Base-by-base conservation (phyloP, 2,113 vertebrate genomes). In the Tautogolabrus adspersus region DNA sequence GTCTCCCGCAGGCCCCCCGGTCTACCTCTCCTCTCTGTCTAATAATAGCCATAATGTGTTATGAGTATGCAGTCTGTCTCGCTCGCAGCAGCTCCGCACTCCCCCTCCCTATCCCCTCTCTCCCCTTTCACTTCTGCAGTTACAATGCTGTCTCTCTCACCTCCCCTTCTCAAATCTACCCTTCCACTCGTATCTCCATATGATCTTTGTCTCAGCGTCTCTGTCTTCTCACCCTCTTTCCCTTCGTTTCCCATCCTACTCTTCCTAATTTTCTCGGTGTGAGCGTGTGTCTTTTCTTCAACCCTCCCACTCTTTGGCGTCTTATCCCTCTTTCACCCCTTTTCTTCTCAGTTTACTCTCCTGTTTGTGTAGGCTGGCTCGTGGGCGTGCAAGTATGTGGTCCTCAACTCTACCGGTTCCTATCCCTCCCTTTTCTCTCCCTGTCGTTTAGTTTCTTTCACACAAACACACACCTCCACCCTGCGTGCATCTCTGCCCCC, bases 31-130 rank as follows among this genome's bases (percentile, higher is more conserved):
- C 81, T 84, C 66, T 82, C 83, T 34, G 68, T 89, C 88, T 90
- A 92, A 92, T 90, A 90, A 90, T 92, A 92, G 86, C 82, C 61
- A 61, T 85, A 88, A 89, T 87, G 82, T 89, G 85, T 86, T 87
- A 84, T 87, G 82, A 73, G 75, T 79, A 52, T 65, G 76, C 70
- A 66, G 73, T 75, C 83, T 68, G 79, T 84, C 86, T 85, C 12
- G 56, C 85, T 91, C 0, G 34, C 85, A 87, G 87, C 85, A 64
- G 79, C 59, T 81, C 71, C 52, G 54, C 34, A 37, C 79, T 69
- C 42, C 58, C 23, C 58, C 26, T 23, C 15, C 21, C 6, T 15
- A 44, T 10, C 22, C 0, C 9, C 13, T 16, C 10, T 57, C n/a
- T 40, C 34, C 12, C 1, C n/a, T 40, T 37, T 51, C 58, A 19